Conservation (phyloP, 30 jellyfish, hydroid and myxozoan genomes). For the Hydractinia echinata region DNA sequence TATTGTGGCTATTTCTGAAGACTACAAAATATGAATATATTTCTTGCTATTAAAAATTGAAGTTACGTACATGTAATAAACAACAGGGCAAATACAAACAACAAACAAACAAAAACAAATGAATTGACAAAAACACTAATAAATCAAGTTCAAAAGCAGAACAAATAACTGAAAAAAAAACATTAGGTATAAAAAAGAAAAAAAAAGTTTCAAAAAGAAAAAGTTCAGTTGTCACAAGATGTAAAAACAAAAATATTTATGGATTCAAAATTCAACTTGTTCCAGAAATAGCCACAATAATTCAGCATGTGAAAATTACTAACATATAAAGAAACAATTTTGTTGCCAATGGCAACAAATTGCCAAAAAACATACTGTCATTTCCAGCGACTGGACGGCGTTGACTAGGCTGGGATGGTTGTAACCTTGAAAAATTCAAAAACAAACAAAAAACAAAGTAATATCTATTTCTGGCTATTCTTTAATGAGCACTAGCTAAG, state of each 20-base stretch:
- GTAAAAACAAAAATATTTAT: not conserved
- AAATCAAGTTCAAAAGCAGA: too few relatives aligned
- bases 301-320: not conserved
- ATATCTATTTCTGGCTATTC: too few relatives aligned
- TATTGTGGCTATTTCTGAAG: too few relatives aligned
- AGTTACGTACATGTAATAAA: too few relatives aligned
- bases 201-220: not conserved
- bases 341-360: not conserved
- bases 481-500: too few relatives aligned
- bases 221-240: not conserved
- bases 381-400: not conserved
- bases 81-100: too few relatives aligned
- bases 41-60: too few relatives aligned
- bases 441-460: not conserved
- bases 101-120: too few relatives aligned
- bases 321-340: not conserved
- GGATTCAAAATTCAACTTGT: not conserved
- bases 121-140: too few relatives aligned
- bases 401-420: slow-evolving; percentile 1
- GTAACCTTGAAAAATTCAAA: not conserved
- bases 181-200: too few relatives aligned
- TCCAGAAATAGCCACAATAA: not conserved
- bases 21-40: too few relatives aligned
- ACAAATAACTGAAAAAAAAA: too few relatives aligned
- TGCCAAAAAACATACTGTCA: not conserved